Conservation (phyloP, 23 tunicate species). For the Trididemnum miniatum region DNA sequence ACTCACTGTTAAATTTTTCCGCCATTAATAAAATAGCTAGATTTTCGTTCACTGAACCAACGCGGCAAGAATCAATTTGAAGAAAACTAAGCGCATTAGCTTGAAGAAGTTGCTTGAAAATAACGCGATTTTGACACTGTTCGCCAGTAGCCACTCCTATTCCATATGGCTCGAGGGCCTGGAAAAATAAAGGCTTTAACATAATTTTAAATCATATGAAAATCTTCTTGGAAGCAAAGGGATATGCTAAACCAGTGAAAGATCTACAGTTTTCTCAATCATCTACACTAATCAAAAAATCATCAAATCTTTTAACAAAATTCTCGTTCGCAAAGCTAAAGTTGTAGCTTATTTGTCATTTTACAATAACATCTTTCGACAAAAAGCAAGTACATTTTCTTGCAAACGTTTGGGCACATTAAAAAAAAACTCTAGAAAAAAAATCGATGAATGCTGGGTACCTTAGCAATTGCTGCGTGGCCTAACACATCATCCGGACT, state of each 20-base stretch:
- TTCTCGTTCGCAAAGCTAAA: too few relatives aligned
- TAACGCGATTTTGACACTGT: constrained; percentile 95
- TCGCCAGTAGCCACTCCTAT: constrained; percentile 99
- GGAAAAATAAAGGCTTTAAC: not conserved
- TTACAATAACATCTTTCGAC: too few relatives aligned
- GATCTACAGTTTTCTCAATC: too few relatives aligned
- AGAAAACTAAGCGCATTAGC: constrained; percentile 63
- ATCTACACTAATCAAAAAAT: not conserved
- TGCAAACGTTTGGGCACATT: too few relatives aligned
- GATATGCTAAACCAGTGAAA: too few relatives aligned
- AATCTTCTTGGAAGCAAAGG: too few relatives aligned
- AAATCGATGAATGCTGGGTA: too few relatives aligned
- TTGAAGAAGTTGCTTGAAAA: constrained; percentile 85
- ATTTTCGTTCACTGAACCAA: constrained; percentile 95
- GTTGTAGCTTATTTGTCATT: too few relatives aligned
- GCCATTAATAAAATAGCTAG: constrained; percentile 97
- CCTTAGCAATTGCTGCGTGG: constrained; percentile 91
- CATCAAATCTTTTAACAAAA: too few relatives aligned
- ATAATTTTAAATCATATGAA: too few relatives aligned
- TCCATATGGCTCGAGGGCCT: constrained; percentile 83
- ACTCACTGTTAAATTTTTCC: constrained; percentile 81
- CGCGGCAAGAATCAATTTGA: constrained; percentile 97
- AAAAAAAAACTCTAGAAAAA: too few relatives aligned
- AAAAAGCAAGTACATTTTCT: too few relatives aligned
- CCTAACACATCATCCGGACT: constrained; percentile 95